Percentiles rank a stretch among this genome's conserved stretches.
These are phyloP conservation scores for Telenomus remus DNA, from an alignment of 1,140 invertebrate genomes.

Conservation along the genomic window DNA sequence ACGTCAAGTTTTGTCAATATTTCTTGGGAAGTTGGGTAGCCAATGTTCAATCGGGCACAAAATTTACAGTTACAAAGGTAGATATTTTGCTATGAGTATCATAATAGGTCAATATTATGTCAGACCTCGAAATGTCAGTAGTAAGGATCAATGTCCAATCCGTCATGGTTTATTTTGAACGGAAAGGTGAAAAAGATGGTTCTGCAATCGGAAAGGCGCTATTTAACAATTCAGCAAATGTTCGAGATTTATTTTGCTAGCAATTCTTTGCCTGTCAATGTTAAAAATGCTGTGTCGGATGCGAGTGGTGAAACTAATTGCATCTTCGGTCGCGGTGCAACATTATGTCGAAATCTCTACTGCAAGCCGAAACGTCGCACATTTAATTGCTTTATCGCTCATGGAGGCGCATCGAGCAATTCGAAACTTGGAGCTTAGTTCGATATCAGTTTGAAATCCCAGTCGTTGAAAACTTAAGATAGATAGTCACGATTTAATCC, in stretches of 20 bases:
- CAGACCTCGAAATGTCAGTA: no score
- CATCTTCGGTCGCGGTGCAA: constrained; percentile 2
- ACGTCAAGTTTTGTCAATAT: no score
- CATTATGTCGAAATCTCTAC: constrained; percentile 27
- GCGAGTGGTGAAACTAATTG: constrained; percentile 17
- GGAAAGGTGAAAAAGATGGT: no score
- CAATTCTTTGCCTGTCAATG: neutral
- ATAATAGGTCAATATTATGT: neutral
- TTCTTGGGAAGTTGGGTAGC: no score
- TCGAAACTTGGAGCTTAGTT: constrained; percentile 34
- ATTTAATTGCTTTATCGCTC: constrained; percentile 46
- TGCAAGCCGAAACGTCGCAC: constrained; percentile 21
- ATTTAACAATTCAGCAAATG: no score
- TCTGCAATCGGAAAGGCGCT: no score
- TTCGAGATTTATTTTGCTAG: neutral
- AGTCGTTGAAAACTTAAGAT: constrained; percentile 24
- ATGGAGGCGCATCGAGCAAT: constrained; percentile 14
- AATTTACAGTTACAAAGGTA: no score
- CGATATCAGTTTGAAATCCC: constrained; percentile 43
- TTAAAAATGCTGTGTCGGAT: neutral
- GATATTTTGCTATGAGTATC: neutral
- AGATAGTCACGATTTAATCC: constrained; percentile 41
- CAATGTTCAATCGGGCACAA: no score
- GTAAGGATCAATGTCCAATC: no score
- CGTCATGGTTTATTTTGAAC: no score